Conservation (phyloP, 1,140 invertebrate genomes). For the Sitophilus oryzae region DNA sequence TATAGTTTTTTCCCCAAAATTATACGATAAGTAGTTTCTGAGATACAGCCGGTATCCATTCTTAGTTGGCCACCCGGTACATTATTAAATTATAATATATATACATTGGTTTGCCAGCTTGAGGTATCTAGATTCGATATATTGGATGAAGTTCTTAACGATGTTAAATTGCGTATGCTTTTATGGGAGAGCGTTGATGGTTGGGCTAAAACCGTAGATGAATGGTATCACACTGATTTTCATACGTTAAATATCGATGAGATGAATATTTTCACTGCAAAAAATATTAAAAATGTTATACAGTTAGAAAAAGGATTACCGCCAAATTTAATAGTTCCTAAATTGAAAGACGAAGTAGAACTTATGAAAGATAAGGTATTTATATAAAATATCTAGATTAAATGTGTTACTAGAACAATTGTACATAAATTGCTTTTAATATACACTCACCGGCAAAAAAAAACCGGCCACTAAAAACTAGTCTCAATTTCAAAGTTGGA, state of each 20-base stretch:
- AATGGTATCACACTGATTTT: conserved; percentile 64
- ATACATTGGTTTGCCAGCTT: too few species aligned
- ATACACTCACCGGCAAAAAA: too few species aligned
- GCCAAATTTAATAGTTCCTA: conserved; percentile 66
- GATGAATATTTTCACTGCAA: conserved; percentile 58
- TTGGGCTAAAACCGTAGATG: conserved; percentile 57
- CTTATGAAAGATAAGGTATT: conserved; percentile 66
- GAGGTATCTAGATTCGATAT: conserved; percentile 74
- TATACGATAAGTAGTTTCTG: too few species aligned
- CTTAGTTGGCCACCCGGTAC: too few species aligned
- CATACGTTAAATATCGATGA: conserved; percentile 64
- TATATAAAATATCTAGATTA: too few species aligned
- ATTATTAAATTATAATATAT: too few species aligned
- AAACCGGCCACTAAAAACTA: too few species aligned
- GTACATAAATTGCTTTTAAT: too few species aligned
- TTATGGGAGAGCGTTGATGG: conserved; percentile 69
- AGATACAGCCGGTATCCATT: too few species aligned
- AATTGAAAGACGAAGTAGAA: conserved; percentile 68
- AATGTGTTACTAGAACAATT: too few species aligned
- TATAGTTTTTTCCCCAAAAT: too few species aligned
- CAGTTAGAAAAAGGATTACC: conserved; percentile 74
- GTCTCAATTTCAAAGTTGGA: too few species aligned
- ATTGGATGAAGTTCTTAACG: conserved; percentile 68
- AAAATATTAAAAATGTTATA: conserved; percentile 64
- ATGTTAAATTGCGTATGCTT: conserved; percentile 69